These are phyloP conservation scores for Lycia hirtaria DNA, from an alignment of 2,888 invertebrate genomes.

Conservation along the genomic window DNA sequence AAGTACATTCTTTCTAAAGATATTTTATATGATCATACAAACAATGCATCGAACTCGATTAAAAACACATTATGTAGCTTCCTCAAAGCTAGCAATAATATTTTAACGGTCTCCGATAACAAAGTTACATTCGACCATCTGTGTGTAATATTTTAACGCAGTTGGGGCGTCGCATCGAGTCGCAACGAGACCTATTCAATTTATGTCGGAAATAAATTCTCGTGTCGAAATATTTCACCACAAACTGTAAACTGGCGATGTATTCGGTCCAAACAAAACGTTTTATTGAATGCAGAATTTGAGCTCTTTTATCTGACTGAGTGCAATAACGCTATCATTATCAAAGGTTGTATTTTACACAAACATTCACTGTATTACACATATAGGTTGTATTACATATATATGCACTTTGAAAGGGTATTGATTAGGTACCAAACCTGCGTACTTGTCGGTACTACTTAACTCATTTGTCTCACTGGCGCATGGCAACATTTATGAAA, in stretches of 20 bases:
- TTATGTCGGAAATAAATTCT: conserved; percentile 60
- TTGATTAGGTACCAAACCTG: conserved; percentile 26
- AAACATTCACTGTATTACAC: conserved; percentile 34
- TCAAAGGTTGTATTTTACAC: conserved; percentile 44
- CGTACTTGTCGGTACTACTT: too few species aligned
- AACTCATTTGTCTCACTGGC: too few species aligned
- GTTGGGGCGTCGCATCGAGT: conserved; percentile 19
- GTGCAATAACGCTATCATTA: conserved; percentile 39
- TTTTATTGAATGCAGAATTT: conserved; percentile 39
- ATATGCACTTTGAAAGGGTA: conserved; percentile 10
- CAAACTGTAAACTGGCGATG: conserved; percentile 47
- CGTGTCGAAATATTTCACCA: conserved; percentile 56
- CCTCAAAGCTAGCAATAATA: not conserved
- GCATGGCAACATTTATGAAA: too few species aligned
- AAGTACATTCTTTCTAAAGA: too few species aligned
- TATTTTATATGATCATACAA: not conserved
- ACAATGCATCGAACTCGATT: not conserved
- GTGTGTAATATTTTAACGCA: conserved; percentile 34
- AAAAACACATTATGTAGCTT: not conserved
- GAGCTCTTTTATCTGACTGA: conserved; percentile 43
- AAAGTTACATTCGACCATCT: conserved; percentile 29
- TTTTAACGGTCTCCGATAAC: conserved; percentile 24
- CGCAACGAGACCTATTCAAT: conserved; percentile 53
- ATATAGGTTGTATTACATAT: conserved; percentile 4
- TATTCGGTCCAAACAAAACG: conserved; percentile 45